Base-by-base conservation (phyloP, 2,797 vertebrate species). In the Eidolon dupreanum region DNA sequence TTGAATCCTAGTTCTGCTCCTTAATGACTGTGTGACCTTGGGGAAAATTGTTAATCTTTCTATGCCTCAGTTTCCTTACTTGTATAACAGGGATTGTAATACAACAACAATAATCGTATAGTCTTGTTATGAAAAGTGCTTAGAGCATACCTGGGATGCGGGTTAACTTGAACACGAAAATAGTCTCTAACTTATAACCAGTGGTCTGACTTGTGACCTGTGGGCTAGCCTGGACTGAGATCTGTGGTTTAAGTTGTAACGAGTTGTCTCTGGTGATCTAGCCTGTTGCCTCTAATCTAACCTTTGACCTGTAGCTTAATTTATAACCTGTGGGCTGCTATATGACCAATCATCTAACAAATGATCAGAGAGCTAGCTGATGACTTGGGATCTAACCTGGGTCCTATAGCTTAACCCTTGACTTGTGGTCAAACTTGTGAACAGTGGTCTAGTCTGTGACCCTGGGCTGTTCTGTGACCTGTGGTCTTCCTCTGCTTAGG, bases 401-500 rank as follows among this genome's bases (percentile, higher is more conserved):
- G 31, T 6, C 28, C 75, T 15, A 4, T 53, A 55, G 15, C 28
- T 53, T 86, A 55, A 71, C 31, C 20, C 22, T 68, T 70, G 71
- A 53, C 63, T 31, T 77, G 17, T 13, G 46, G 46, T 36, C 26
- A 74, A 13, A 26, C 51, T 22, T 11, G 59, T 61, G 43, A 36
- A 33, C 33, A 68, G 22, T 43, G 38, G 9, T 12, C 57, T 81
- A 36, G 87, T 26, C 36, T 68, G 13, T 8, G 75, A 41, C 36
- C 17, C 2, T 13, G 41, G 59, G 11, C 74, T 73, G 26, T 38
- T 65, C 43, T 95, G 43, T 93, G 90, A 95, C 38, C 36, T 73
- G 16, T 81, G 55, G 31, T 85, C 20, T 95, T 98, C 87, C 28
- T 92, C 51, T 83, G 41, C 70, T 1, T 12, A 97, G 97, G 97